Evolutionary conservation across 2,113 vertebrate genomes (phyloP), one percentile per base, ranked within the genome.

Genomic region (Alouatta palliata): DNA sequence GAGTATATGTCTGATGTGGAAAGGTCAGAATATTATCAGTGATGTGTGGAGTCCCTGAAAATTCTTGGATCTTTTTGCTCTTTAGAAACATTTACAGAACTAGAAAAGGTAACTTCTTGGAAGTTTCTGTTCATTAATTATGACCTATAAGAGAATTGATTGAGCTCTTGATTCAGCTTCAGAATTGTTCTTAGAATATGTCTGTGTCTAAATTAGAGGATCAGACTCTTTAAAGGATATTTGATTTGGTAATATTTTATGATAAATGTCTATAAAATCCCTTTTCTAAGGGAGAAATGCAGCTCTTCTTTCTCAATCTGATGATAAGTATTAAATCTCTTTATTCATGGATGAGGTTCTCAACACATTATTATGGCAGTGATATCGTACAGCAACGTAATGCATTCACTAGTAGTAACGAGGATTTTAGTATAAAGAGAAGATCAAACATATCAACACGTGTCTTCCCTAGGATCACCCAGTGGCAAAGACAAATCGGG

Each of bases 81-180:
- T 79, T 88, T 66, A 58, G 45, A 96, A 90, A 81, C 9, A 61
- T 14, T 87, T 84, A 75, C 30, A 81, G 54, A 87, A 68, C 9
- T 75, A 58, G 40, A 47, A 92, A 64, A 94, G 61, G 43, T 81
- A 91, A 70, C 25, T 79, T 93, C 47, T 80, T 83, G 49, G 64
- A 64, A 76, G 17, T 61, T 92, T 87, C 25, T 96, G 25, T 64
- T 96, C 61, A 81, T 91, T 90, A 90, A 87, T 80, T 84, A 86
- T 84, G 47, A 85, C 19, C 17, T 89, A 30, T 20, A 64, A 91
- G 83, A 95, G 40, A 93, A 92, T 30, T 71, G 47, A 88, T 4
- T 71, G 79, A 84, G 20, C 58, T 90, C 64, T 90, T 52, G 43
- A 93, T 83, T 88, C 4, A 35, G 40, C 19, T 88, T 95, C 49